Conservation (phyloP, 2,888 invertebrate genomes). For the Caenorhabditis sp. region DNA sequence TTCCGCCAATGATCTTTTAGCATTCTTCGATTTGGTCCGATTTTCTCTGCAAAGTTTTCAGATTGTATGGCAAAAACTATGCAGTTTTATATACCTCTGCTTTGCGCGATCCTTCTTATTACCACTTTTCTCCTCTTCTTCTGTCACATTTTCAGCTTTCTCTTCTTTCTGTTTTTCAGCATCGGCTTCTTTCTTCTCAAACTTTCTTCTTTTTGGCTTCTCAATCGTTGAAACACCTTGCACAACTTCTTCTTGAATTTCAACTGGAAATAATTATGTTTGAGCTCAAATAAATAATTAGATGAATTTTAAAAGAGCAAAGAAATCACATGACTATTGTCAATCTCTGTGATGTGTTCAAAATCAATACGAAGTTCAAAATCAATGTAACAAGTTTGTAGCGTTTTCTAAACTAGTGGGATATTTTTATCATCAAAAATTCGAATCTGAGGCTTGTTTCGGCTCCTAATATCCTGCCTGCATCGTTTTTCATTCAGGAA, state of each 20-base stretch:
- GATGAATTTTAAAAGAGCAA: no score
- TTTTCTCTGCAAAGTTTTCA: slow-evolving; percentile 29
- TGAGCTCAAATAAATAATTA: no score
- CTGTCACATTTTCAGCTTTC: not conserved
- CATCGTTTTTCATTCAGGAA: no score
- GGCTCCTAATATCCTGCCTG: no score
- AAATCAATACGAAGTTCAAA: no score
- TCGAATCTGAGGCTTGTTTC: no score
- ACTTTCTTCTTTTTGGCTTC: slow-evolving; percentile 31
- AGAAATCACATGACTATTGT: no score
- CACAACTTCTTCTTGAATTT: slow-evolving; percentile 21
- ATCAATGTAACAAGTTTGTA: no score
- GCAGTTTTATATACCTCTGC: not conserved
- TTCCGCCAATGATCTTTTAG: slow-evolving; percentile 16
- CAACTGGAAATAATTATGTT: slow-evolving; percentile 3
- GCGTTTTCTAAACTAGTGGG: no score
- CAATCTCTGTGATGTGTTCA: no score
- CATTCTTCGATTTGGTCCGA: slow-evolving; percentile 26
- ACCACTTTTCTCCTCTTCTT: not conserved
- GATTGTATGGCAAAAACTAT: not conserved
- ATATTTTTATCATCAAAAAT: no score
- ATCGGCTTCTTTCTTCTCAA: slow-evolving; percentile 19
- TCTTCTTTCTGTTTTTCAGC: no score
- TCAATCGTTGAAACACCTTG: slow-evolving; percentile 27
- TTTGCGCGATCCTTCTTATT: not conserved